Base-by-base conservation (phyloP, 2,888 invertebrate species). In the Merodon equestris region DNA sequence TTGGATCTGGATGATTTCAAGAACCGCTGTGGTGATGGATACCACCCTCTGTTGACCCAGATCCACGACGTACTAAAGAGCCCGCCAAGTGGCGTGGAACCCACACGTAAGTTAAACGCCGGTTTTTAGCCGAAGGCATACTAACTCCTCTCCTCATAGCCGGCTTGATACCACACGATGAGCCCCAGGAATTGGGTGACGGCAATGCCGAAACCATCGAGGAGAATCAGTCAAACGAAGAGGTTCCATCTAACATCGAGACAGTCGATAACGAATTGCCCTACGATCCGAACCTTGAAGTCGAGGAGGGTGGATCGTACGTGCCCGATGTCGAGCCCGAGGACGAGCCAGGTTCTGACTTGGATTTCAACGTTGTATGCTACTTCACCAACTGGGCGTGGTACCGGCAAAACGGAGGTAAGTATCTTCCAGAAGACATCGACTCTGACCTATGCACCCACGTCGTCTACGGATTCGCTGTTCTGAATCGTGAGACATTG, bases 361-460 rank as follows among this genome's bases (percentile, higher is more conserved):
- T 63, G 67, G 89, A 90, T 19, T 96, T 91, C 84, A 96, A 96
- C 90, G 93, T 96, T 0, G 93, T 97, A 3, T 97, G 97, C 85
- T 97, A 97, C 86, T 97, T 96, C 87, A 96, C 96, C 0, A 97
- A 97, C 86, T 97, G 97, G 97, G 96, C 97, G 19, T 97, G 96
- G 96, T 97, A 97, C 88, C 93, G 96, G 82, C 95, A 95, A 84
- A 94, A 93, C 0, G 91, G 92, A 70, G 96, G 95, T 15, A 95
- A 95, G 88, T 96, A 92, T 85, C 88, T 95, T 13, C 96, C 96
- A 0, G 93, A 92, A 76, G 93, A 97, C 85, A 95, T 97, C 51
- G 95, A 97, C 85, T 91, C 94, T 0, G 92, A 94, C 50, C 91
- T 97, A 7, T 98, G 97, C 85, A 96, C 97, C 0, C 97, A 98